Evolutionary conservation across 2,113 vertebrate genomes (phyloP), one percentile per base, ranked within the genome.

Genomic region (Mugil cephalus): DNA sequence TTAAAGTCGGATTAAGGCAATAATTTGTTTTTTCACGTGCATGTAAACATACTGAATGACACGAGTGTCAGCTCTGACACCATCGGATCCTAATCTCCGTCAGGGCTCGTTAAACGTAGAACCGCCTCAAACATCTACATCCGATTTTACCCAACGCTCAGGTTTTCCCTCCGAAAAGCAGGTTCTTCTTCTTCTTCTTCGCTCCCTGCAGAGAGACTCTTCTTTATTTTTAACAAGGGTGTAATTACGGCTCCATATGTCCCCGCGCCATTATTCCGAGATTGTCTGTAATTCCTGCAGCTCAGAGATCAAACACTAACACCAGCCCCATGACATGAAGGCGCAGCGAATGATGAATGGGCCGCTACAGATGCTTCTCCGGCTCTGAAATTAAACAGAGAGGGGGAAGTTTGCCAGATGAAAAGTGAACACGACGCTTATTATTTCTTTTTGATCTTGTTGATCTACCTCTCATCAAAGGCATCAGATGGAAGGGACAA

Each of bases 151-250:
- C 5, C 24, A 30, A 30, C 24, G 24, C 24, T 30, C 24, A 30
- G 24, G n/a, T n/a, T n/a, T n/a, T n/a, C n/a, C n/a, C n/a, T n/a
- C n/a, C n/a, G n/a, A n/a, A n/a, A n/a, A n/a, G n/a, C n/a, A n/a
- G n/a, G n/a, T n/a, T n/a, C 24, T 30, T 30, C 24, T 30, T 30
- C 24, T 42, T 48, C 68, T 14, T 17, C 50, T 24, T 10, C 11
- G 0, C 21, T 15, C 47, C 46, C 61, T 13, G 11, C 51, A 36
- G 6, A 45, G 17, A 1, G 13, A 38, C 39, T 62, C 14, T 50
- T 85, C 50, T 73, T 82, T 74, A 74, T 38, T 78, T 80, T 77
- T 73, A 86, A 86, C 51, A 10, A 80, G 74, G 64, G 19, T 45
- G 30, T 54, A 56, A 69, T 78, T 78, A 63, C 45, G 67, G 19